Percentiles rank a stretch among this genome's conserved stretches.
phyloP scores from a whole-genome alignment of 2,797 vertebrate genomes.

The Falco novaeseelandiae region DNA sequence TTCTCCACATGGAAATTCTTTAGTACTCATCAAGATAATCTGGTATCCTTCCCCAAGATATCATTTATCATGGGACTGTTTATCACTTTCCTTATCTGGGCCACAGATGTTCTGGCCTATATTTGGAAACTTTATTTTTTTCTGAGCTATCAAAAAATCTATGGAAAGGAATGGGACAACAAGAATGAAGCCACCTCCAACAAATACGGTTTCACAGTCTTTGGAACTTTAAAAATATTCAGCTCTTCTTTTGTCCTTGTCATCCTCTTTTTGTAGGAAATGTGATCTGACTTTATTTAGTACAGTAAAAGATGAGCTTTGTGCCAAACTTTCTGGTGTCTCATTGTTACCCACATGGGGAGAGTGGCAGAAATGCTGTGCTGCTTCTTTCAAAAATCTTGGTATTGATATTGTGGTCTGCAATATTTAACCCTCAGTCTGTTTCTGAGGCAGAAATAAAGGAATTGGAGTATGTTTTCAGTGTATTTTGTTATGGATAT shows the following conservation, averaged over 20 bases:
- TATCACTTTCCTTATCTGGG: constrained; percentile 32
- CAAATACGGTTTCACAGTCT: not conserved
- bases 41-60: constrained; percentile 26
- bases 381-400: not conserved
- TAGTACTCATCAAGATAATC: not conserved
- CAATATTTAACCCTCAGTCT: not conserved
- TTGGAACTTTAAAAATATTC: not conserved
- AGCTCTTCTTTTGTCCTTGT: not conserved
- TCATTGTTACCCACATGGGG: not conserved
- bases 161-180: not conserved
- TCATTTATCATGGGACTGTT: not conserved
- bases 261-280: not conserved
- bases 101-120: constrained; percentile 14
- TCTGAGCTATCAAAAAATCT: not conserved
- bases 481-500: not conserved
- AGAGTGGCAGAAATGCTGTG: not conserved
- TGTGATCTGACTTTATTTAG: not conserved
- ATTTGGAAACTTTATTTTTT: not conserved
- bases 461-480: not conserved
- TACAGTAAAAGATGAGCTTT: not conserved
- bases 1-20: constrained; percentile 35
- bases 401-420: not conserved
- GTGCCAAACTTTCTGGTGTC: not conserved
- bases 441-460: not conserved
- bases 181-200: not conserved